Percentiles rank a stretch among this genome's conserved stretches.
phyloP scores from a whole-genome alignment of 2,888 invertebrate genomes.

The Lasioglossum zephyrum region DNA sequence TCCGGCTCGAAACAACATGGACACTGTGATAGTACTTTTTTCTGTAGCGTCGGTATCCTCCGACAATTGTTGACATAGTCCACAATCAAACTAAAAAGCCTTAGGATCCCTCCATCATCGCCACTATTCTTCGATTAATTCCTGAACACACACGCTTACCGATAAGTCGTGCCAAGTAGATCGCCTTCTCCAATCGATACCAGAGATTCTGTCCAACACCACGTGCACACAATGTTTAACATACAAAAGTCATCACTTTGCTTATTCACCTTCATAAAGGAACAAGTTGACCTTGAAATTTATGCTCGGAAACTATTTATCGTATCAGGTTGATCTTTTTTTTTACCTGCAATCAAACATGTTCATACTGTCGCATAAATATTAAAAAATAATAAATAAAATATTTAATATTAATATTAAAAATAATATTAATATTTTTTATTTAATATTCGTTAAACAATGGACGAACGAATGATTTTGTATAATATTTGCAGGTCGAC shows the following conservation, averaged over 20 bases:
- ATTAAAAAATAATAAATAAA: no score
- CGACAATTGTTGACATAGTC: background rate
- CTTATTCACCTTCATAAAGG: background rate
- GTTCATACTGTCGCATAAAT: background rate
- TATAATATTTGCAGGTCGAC: constrained; percentile 87
- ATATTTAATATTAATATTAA: no score
- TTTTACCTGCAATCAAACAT: background rate
- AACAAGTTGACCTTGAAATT: background rate
- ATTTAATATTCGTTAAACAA: background rate
- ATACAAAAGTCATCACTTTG: background rate
- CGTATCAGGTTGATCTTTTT: background rate
- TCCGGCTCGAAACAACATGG: background rate
- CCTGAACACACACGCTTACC: background rate
- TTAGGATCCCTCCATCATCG: background rate
- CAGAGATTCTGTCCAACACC: background rate
- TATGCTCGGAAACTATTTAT: background rate
- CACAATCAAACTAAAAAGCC: background rate
- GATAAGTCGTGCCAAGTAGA: background rate
- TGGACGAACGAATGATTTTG: background rate
- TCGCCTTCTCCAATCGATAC: background rate
- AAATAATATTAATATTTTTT: no score
- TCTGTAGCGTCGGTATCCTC: background rate
- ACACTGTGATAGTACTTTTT: background rate
- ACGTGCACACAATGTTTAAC: background rate
- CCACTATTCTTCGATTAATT: background rate